Evolutionary conservation across 2,888 invertebrate species (phyloP).

Genomic region (Scaptomyza flava): DNA sequence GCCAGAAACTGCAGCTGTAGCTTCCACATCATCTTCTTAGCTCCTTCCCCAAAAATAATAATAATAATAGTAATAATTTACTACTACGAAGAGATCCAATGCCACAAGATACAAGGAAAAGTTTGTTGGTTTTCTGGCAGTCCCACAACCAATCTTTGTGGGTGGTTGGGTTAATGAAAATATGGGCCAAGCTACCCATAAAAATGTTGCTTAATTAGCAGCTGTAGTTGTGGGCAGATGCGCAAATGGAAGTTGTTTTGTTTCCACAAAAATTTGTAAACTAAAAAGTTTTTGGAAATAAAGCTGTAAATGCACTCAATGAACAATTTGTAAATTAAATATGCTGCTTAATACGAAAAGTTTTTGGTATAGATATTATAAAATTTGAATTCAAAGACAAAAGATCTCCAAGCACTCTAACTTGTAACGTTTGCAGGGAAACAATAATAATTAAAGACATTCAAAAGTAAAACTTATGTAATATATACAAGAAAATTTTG

Average conservation of each 20-base stretch:
- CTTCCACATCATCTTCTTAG: neutral
- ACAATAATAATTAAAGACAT: neutral
- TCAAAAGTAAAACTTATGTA: neutral
- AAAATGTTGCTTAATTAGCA: slow-evolving; percentile 51
- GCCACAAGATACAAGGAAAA: slow-evolving; percentile 42
- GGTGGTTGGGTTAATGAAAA: neutral
- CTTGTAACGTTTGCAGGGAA: neutral
- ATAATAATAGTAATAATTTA: slow-evolving; percentile 69
- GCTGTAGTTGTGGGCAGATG: slow-evolving; percentile 22
- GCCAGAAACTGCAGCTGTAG: slow-evolving; percentile 57
- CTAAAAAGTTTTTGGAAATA: neutral
- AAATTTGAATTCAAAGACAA: neutral
- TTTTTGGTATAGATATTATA: neutral
- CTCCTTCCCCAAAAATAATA: slow-evolving; percentile 6
- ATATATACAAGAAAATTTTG: too few species aligned
- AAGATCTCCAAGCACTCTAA: neutral
- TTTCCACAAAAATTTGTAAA: slow-evolving; percentile 28
- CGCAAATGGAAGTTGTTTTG: slow-evolving; percentile 11
- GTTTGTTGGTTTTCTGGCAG: slow-evolving; percentile 5
- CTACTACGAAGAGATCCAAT: slow-evolving; percentile 44
- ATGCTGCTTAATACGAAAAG: slow-evolving; percentile 8
- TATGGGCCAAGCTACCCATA: neutral
- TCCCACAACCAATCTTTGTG: slow-evolving; percentile 8
- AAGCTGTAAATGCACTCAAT: slow-evolving; percentile 5
- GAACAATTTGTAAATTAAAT: slow-evolving; percentile 3